A percentile compares a stretch with the other conserved stretches of the same genome.
Evolutionary conservation across 2,113 vertebrate genomes (phyloP).

Genomic region (Todiramphus saurophagus): DNA sequence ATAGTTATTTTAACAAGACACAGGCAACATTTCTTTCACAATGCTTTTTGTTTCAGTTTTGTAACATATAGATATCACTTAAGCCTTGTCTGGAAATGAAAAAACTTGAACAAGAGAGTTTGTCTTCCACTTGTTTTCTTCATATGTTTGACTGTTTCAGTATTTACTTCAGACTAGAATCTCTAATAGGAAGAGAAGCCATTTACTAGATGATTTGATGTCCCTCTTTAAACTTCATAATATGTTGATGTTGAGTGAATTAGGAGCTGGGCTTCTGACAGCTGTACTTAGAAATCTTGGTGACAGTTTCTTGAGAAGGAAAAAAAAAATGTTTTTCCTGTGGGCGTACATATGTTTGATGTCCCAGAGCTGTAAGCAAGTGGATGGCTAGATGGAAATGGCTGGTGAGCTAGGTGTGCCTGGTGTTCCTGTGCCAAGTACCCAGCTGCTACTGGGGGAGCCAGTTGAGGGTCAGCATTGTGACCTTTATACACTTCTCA

Average conservation of each 20-base stretch:
- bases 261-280: not conserved
- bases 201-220: not conserved
- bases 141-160: not conserved
- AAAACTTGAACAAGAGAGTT: not conserved
- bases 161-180: not conserved
- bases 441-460: accelerated
- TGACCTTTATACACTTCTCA: not conserved
- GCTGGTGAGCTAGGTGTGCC: not conserved
- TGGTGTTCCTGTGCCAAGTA: not conserved
- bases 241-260: not conserved
- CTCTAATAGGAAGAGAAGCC: not conserved
- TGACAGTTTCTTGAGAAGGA: not conserved
- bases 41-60: not conserved
- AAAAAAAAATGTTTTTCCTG: not conserved
- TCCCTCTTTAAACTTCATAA: not conserved
- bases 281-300: not conserved
- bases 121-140: not conserved
- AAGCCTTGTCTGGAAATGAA: not conserved
- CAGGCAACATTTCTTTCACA: not conserved
- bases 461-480: not conserved
- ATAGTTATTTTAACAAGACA: not conserved
- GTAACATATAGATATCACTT: not conserved
- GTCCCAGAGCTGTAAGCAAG: not conserved
- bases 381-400: not conserved
- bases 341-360: not conserved